phyloP scores from a whole-genome alignment of 2,113 vertebrate genomes.

The Elaphurus davidianus region DNA sequence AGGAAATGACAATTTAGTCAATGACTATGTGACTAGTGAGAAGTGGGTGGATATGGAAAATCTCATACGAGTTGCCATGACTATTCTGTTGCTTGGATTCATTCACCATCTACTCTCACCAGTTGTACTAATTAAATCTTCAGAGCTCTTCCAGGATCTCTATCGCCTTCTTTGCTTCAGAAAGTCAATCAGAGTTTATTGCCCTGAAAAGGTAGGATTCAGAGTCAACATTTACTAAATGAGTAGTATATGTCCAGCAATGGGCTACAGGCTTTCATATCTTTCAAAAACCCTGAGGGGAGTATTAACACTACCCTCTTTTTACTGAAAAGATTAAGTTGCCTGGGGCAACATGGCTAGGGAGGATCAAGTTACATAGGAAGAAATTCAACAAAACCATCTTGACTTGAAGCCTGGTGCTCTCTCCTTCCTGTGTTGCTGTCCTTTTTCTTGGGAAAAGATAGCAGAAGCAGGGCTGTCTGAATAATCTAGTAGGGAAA shows the following conservation, averaged over 20 bases:
- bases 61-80: not conserved
- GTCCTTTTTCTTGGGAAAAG: not conserved
- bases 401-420: not conserved
- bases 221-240: not conserved
- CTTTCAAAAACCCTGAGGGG: not conserved
- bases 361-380: not conserved
- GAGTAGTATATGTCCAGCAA: not conserved
- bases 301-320: not conserved
- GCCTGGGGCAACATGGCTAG: not conserved
- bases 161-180: not conserved
- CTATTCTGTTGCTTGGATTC: slow-evolving; percentile 28
- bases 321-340: not conserved
- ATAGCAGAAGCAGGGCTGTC: not conserved
- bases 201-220: not conserved
- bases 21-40: slow-evolving; percentile 6
- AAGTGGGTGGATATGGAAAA: not conserved
- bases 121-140: not conserved
- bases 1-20: slow-evolving; percentile 24
- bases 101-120: not conserved
- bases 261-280: not conserved
- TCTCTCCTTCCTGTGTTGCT: not conserved
- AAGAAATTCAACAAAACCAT: not conserved
- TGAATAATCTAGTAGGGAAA: not conserved
- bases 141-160: slow-evolving; percentile 5
- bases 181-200: not conserved